Evolutionary conservation across 2,888 invertebrate species (phyloP).

Genomic region (Thereva nobilitata): DNA sequence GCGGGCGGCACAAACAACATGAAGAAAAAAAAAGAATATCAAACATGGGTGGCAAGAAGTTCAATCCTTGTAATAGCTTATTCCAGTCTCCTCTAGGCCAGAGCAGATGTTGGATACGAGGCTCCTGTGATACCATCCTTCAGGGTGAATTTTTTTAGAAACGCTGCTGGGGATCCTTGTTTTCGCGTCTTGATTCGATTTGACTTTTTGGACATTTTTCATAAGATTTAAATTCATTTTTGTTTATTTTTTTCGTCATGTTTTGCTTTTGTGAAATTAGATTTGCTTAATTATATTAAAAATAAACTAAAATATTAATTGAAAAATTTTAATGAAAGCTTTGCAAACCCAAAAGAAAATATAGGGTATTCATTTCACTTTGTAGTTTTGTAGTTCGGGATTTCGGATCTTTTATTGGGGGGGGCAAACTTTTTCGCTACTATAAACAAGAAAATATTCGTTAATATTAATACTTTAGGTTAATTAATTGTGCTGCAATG

Average conservation of each 20-base stretch:
- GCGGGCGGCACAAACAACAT: constrained; percentile 1
- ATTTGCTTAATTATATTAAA: too few relatives aligned
- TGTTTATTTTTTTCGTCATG: constrained; percentile 6
- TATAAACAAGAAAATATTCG: too few relatives aligned
- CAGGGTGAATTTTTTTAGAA: background rate
- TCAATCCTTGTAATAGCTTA: constrained; percentile 33
- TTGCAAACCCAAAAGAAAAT: too few relatives aligned
- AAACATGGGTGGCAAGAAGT: constrained; percentile 19
- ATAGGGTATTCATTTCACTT: too few relatives aligned
- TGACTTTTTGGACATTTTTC: constrained; percentile 29
- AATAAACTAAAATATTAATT: too few relatives aligned
- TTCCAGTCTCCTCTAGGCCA: constrained; percentile 23
- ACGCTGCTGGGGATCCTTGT: background rate
- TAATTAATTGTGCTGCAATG: too few relatives aligned
- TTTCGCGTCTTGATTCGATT: constrained; percentile 18
- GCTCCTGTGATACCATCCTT: background rate
- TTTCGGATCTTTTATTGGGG: too few relatives aligned
- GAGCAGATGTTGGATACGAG: background rate
- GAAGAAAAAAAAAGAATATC: constrained; percentile 15
- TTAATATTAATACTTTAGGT: too few relatives aligned
- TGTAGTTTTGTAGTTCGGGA: too few relatives aligned
- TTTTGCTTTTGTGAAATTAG: constrained; percentile 13
- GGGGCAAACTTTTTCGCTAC: too few relatives aligned
- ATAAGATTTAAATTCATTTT: constrained; percentile 25
- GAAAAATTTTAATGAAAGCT: too few relatives aligned